Conservation (phyloP, 2,888 invertebrate genomes). For the Drosophila rubida region DNA sequence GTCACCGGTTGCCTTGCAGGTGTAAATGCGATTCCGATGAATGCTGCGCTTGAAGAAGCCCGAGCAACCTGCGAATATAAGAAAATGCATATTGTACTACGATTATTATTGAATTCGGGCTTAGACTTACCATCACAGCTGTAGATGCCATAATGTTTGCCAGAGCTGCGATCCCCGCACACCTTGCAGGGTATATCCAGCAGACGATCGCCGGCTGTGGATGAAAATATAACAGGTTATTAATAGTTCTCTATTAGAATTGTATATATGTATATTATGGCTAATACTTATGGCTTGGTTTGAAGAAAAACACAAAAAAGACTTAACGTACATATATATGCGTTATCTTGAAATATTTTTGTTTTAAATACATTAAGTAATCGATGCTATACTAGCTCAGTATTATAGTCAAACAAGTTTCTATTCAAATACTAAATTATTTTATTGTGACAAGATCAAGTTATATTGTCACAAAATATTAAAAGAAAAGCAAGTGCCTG, state of each 20-base stretch:
- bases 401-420: too few relatives aligned
- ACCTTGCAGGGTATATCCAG: slow-evolving; percentile 99
- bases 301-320: too few relatives aligned
- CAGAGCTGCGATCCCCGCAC: slow-evolving; percentile 99
- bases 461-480: background rate
- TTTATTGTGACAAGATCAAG: background rate
- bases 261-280: background rate
- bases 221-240: background rate
- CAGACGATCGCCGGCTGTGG: slow-evolving; percentile 93
- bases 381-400: too few relatives aligned
- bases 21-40: slow-evolving; percentile 97
- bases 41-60: slow-evolving; percentile 98
- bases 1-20: slow-evolving; percentile 97
- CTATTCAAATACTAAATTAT: background rate
- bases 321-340: too few relatives aligned
- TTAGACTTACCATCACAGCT: slow-evolving; percentile 97
- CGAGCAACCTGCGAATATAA: slow-evolving; percentile 90
- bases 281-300: too few relatives aligned
- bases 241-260: background rate
- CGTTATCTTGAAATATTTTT: too few relatives aligned
- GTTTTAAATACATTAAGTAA: too few relatives aligned
- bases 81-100: background rate
- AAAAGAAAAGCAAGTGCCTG: too few relatives aligned
- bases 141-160: slow-evolving; percentile 99
- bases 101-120: background rate